These are phyloP conservation scores for Vidua chalybeata DNA, from an alignment of 2,113 vertebrate genomes.

Conservation along the genomic window DNA sequence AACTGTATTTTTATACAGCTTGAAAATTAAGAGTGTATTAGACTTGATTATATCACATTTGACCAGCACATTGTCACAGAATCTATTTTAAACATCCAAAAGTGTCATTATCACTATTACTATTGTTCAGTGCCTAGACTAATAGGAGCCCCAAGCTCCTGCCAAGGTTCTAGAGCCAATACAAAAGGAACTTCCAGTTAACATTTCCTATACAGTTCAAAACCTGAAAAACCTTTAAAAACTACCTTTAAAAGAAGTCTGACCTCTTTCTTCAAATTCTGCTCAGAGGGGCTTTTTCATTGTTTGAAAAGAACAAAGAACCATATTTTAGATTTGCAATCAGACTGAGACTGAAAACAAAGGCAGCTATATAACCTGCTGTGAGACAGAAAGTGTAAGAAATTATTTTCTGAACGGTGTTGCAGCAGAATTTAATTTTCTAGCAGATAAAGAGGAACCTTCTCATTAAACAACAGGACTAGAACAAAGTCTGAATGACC, in stretches of 20 bases:
- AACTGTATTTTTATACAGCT: background rate
- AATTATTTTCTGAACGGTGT: background rate
- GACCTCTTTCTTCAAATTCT: background rate
- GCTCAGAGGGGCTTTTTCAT: background rate
- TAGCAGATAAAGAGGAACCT: background rate
- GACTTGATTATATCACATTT: background rate
- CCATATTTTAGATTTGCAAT: background rate
- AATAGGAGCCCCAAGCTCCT: background rate
- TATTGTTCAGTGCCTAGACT: background rate
- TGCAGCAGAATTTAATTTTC: background rate
- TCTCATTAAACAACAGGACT: background rate
- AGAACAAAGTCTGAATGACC: background rate
- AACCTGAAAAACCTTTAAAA: background rate
- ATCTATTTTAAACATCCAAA: background rate
- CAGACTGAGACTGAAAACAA: slow-evolving; percentile 3
- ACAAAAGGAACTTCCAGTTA: background rate
- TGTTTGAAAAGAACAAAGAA: slow-evolving; percentile 14
- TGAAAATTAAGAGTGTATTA: background rate
- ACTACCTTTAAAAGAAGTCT: background rate
- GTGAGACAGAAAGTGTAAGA: background rate
- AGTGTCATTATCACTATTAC: background rate
- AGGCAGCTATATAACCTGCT: background rate
- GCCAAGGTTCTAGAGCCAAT: background rate
- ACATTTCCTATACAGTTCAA: background rate
- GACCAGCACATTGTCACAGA: background rate